Base-by-base conservation (phyloP, 2,888 invertebrate species). In the Epistrophella euchroma region DNA sequence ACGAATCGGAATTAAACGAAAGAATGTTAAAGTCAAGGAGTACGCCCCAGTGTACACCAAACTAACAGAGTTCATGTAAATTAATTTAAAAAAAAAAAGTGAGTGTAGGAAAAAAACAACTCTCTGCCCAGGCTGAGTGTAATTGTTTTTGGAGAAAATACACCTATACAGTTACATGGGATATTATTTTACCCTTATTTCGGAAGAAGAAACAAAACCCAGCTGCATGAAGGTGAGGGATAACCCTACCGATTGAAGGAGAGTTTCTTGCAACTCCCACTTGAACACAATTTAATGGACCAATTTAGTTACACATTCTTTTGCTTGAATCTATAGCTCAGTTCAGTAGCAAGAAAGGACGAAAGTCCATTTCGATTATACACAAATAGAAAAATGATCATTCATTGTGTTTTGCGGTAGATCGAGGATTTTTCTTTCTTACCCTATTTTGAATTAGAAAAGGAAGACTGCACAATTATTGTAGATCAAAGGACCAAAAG, bases 401-500 rank as follows among this genome's bases (percentile, higher is more conserved):
- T 68, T 55, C 60, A 72, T 56, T 80, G 71, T 84, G 71, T 58
- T 17, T 43, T 66, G 72, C 15, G 64, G 56, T 70, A n/a, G 68
- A 62, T 73, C 78, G 45, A 45, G 73, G 64, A 56, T 62, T 62
- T 19, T 37, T 25, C 10, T 28, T 62, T 10, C 43, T 40, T 40
- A 3, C 11, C 4, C 11, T 9, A 35, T 45, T 66, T 7, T 15
- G 25, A 25, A 43, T 47, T 66, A 35, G 56, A 17, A 19, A 43
- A 17, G 28, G 25, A 66, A 15, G 7, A n/a, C 22, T 64, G 43
- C 17, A 50, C 19, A 37, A 50, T 58, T 45, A 52, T 62, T 56
- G 62, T n/a, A 52, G 81, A 81, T 72, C 81, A 60, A 81, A 81
- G 72, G 73, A 76, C 77, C 62, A 81, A 60, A 50, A 50, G 82